A percentile compares a stretch with the other conserved stretches of the same genome.
phyloP scores from a whole-genome alignment of 2,888 invertebrate species.

The Polylopha cassiicola region DNA sequence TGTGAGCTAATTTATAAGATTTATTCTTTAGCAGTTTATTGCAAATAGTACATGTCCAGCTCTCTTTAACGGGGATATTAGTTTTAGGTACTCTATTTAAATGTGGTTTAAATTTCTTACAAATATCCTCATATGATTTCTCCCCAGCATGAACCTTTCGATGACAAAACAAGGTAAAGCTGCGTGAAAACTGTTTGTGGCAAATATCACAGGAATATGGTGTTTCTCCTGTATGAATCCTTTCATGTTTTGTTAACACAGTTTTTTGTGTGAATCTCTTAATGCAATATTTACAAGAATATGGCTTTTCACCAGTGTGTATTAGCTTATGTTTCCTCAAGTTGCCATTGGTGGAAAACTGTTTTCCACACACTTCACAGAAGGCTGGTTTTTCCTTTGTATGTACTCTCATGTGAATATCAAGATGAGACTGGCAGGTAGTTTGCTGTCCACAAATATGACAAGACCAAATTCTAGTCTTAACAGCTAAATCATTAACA shows the following conservation, averaged over 20 bases:
- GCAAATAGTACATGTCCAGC: conserved; percentile 2
- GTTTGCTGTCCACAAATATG: no score
- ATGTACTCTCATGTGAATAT: no score
- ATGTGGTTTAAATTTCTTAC: no score
- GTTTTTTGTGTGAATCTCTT: conserved; percentile 7
- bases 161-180: conserved; percentile 2
- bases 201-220: conserved; percentile 3
- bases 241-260: neutral
- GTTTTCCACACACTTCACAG: neutral
- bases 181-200: conserved; percentile 2
- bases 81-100: neutral
- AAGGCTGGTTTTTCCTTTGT: neutral
- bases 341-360: neutral
- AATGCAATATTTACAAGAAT: no score
- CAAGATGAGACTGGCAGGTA: no score
- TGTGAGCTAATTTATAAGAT: conserved; percentile 1
- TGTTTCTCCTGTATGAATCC: conserved; percentile 1
- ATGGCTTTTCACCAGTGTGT: neutral
- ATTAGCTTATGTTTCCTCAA: neutral
- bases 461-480: no score
- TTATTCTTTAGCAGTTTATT: conserved; percentile 2
- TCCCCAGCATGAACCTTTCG: neutral
- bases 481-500: no score
- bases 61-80: neutral
- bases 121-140: neutral